Base-by-base conservation (phyloP, 2,888 invertebrate species). In the Agrotis ipsilon region DNA sequence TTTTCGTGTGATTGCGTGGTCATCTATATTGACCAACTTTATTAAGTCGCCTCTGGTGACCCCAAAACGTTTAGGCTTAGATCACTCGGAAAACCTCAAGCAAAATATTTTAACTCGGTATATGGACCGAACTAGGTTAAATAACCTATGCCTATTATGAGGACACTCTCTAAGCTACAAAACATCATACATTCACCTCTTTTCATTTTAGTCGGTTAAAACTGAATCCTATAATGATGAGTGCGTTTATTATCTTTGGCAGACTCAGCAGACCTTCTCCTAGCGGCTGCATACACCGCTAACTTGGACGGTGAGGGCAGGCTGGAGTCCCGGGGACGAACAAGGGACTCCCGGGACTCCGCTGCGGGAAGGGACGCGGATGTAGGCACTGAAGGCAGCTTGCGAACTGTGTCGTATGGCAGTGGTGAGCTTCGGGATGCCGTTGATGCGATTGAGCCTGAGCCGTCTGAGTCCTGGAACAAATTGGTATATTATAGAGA, bases 171-270 rank as follows among this genome's bases (percentile, higher is more conserved):
- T 49, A 11, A 48, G 16, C 48, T 39, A 39, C 18, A 43, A 46
- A 46, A 46, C 49, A 21, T 46, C n/a, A 16, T 43, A 21, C 18
- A 60, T 57, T 55, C 11, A 24, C 51, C 57, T 48, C 24, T 52
- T 59, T 39, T 21, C 9, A 9, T 27, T 11, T 55, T 6, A 2
- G 13, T 24, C 11, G 18, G 39, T 86, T 95, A 98, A 92, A 98
- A 98, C 89, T 98, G 98, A 88, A 98, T 98, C 75, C 98, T 97
- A 90, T 98, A 98, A 91, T 97, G 97, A 89, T 97, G 97, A 39
- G 97, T 97, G 71, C 97, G 87, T 78, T 96, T 96, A 54, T 90
- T 94, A 69, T 97, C 97, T 83, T 97, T 96, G 6, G 97, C 97
- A 0, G 97, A 97, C 66, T 97, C 96, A 0, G 97, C 97, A 5